phyloP scores from a whole-genome alignment of 2,888 invertebrate genomes.

The Cylindroiulus punctatus region DNA sequence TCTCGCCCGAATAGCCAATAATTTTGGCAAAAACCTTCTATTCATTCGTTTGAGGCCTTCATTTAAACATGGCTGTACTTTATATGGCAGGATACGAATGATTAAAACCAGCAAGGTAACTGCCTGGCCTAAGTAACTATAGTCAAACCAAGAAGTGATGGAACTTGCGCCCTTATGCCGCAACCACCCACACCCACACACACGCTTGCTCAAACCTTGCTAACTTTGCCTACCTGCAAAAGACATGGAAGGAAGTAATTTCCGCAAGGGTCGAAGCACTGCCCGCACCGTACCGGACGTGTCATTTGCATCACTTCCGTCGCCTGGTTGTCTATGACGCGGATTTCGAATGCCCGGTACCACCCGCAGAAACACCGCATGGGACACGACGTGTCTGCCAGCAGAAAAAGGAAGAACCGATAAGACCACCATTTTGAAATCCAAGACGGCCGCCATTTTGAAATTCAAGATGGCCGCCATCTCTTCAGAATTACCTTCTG shows the following conservation, averaged over 20 bases:
- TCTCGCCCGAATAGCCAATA: too few species aligned
- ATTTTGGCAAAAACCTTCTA: too few species aligned
- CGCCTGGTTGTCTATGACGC: neutral
- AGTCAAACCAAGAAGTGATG: too few species aligned
- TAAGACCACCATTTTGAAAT: neutral
- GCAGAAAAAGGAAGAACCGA: neutral
- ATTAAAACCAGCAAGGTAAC: too few species aligned
- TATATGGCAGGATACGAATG: too few species aligned
- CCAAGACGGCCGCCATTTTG: neutral
- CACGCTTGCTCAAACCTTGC: too few species aligned
- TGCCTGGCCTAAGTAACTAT: too few species aligned
- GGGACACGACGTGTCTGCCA: neutral
- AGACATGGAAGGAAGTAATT: neutral
- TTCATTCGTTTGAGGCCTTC: too few species aligned
- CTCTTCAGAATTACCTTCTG: neutral
- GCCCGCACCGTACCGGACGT: neutral
- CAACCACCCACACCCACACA: too few species aligned
- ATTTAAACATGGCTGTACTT: too few species aligned
- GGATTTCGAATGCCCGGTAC: neutral
- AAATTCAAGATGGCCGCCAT: neutral
- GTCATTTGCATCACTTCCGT: slow-evolving; percentile 8
- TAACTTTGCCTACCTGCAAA: neutral
- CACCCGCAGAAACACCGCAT: neutral
- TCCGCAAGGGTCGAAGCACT: neutral
- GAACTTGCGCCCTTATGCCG: too few species aligned